These are phyloP conservation scores for Lerista edwardsae DNA, from an alignment of 2,797 vertebrate species.

Conservation along the genomic window DNA sequence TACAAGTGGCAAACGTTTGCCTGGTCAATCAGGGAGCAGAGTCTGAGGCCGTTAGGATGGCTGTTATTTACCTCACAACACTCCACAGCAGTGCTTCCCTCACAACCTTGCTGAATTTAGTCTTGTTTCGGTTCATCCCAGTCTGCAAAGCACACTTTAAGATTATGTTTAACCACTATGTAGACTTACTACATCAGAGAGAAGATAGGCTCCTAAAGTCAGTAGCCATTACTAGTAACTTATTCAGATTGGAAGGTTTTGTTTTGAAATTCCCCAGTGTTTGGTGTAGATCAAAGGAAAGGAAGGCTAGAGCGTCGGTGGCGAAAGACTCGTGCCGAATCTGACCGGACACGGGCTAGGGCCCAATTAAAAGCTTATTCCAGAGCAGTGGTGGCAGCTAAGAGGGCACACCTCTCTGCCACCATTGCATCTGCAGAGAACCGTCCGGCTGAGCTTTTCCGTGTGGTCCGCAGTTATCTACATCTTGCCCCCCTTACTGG, in stretches of 20 bases:
- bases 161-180: neutral
- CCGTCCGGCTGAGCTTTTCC: too few relatives aligned
- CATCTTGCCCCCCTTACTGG: too few relatives aligned
- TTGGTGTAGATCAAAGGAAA: slow-evolving; percentile 18
- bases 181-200: neutral
- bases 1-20: neutral
- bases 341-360: too few relatives aligned
- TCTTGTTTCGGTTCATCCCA: neutral
- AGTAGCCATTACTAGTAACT: neutral
- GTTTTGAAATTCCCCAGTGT: slow-evolving; percentile 20
- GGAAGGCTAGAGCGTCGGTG: too few relatives aligned
- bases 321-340: too few relatives aligned
- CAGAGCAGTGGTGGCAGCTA: too few relatives aligned
- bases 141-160: neutral
- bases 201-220: neutral
- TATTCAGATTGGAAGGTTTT: neutral
- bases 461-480: too few relatives aligned
- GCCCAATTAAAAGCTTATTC: too few relatives aligned
- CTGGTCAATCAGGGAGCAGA: neutral
- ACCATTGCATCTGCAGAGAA: too few relatives aligned
- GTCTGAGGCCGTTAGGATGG: neutral
- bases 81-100: too few relatives aligned
- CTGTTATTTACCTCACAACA: neutral
- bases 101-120: neutral
- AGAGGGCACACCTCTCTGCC: too few relatives aligned